Conservation (phyloP, 2,113 vertebrate species). For the Aphyosemion australe region DNA sequence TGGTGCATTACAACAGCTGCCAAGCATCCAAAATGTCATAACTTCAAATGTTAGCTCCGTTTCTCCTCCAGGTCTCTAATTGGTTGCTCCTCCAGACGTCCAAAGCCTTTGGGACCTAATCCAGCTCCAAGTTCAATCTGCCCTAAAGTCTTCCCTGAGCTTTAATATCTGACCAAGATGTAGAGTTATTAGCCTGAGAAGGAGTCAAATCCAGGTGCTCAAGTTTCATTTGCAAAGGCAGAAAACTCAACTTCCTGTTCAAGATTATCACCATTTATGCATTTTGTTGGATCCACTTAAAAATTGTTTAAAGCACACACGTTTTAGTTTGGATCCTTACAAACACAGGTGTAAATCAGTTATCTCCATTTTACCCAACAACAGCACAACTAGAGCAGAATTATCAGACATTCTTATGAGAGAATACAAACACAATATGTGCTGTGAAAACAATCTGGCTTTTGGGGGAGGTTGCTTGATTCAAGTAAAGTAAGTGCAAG, state of each 20-base stretch:
- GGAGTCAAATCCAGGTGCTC: background rate
- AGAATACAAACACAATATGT: too few species aligned
- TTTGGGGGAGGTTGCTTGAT: too few species aligned
- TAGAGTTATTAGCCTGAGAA: background rate
- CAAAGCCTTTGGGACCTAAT: conserved; percentile 1
- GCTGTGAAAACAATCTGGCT: too few species aligned
- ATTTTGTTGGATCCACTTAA: too few species aligned
- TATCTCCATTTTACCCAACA: too few species aligned
- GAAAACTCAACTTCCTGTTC: background rate
- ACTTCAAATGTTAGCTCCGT: conserved; percentile 1
- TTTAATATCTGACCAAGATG: background rate
- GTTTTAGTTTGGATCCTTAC: too few species aligned
- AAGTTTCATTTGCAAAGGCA: background rate
- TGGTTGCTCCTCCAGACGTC: background rate
- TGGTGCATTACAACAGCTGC: background rate
- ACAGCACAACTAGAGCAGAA: too few species aligned
- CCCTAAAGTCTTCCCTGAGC: background rate
- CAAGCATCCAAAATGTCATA: background rate
- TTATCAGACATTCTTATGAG: too few species aligned
- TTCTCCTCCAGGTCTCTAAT: background rate
- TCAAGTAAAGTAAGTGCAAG: too few species aligned
- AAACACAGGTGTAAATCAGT: too few species aligned
- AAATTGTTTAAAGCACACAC: too few species aligned
- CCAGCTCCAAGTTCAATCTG: background rate
- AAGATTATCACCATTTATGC: background rate